Percentiles rank a stretch among this genome's conserved stretches.
Conservation (phyloP, 2,888 invertebrate genomes). For the Polyommatus icarus region DNA sequence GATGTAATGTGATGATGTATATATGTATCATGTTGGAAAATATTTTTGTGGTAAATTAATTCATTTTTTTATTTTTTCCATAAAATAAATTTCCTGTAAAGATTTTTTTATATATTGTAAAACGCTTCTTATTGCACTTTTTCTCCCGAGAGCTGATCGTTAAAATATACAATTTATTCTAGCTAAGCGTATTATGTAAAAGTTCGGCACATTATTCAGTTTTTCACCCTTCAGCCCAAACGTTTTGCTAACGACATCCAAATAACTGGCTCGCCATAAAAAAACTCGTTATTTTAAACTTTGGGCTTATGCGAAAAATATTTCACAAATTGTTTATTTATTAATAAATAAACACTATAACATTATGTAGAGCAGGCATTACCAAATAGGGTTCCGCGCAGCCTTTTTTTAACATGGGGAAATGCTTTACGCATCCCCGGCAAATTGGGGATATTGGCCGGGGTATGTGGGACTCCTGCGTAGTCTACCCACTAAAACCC, state of each 20-base stretch:
- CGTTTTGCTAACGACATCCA: slow-evolving; percentile 10
- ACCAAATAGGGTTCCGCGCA: neutral
- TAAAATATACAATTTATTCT: neutral
- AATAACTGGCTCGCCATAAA: neutral
- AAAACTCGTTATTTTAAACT: slow-evolving; percentile 14
- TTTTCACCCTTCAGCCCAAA: slow-evolving; percentile 1
- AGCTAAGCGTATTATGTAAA: neutral
- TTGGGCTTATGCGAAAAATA: neutral
- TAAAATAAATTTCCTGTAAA: no score
- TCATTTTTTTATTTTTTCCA: no score
- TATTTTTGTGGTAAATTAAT: no score
- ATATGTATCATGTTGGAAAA: no score
- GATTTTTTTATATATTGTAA: no score
- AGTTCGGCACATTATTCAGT: neutral
- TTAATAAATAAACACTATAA: neutral
- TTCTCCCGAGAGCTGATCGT: neutral
- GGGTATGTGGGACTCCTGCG: no score
- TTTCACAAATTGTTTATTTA: slow-evolving; percentile 2
- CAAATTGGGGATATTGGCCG: no score
- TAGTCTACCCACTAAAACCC: no score
- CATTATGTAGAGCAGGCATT: neutral
- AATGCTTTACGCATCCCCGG: no score
- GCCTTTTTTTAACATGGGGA: no score
- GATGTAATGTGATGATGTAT: no score
- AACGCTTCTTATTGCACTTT: neutral